These are phyloP conservation scores for Ennomos quercinarius DNA, from an alignment of 2,888 invertebrate genomes.

Conservation along the genomic window DNA sequence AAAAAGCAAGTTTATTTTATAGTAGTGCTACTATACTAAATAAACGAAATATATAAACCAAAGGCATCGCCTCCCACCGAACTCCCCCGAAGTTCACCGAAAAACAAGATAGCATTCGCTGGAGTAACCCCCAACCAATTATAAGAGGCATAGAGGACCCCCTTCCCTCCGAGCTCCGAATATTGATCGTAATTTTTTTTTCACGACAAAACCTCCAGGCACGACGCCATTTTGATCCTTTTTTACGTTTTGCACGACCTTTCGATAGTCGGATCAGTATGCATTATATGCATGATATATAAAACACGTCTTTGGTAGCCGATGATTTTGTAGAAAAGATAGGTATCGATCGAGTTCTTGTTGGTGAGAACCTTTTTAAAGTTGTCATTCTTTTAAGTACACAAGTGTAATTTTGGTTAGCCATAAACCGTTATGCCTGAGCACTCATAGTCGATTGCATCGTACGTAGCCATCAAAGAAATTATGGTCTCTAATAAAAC, in stretches of 20 bases:
- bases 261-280: neutral
- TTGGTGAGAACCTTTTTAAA: constrained; percentile 1
- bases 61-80: constrained; percentile 16
- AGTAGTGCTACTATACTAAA: neutral
- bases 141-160: constrained; percentile 58
- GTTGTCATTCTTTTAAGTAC: constrained; percentile 13
- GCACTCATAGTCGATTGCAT: constrained; percentile 35
- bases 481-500: constrained; percentile 39
- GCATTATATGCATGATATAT: too few species aligned
- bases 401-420: constrained; percentile 33
- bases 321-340: neutral
- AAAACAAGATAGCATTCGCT: constrained; percentile 59
- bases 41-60: constrained; percentile 6
- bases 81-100: constrained; percentile 46
- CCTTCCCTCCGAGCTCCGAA: constrained; percentile 64
- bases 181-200: constrained; percentile 79
- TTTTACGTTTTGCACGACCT: constrained; percentile 30
- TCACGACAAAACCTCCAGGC: constrained; percentile 61
- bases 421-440: constrained; percentile 39
- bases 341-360: neutral
- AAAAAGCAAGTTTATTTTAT: too few species aligned
- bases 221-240: constrained; percentile 36
- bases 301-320: neutral
- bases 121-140: constrained; percentile 75
- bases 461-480: constrained; percentile 38